Percentiles rank a stretch among this genome's conserved stretches.
These are phyloP conservation scores for Cepaea hortensis DNA, from an alignment of 2,888 invertebrate genomes.

Conservation along the genomic window DNA sequence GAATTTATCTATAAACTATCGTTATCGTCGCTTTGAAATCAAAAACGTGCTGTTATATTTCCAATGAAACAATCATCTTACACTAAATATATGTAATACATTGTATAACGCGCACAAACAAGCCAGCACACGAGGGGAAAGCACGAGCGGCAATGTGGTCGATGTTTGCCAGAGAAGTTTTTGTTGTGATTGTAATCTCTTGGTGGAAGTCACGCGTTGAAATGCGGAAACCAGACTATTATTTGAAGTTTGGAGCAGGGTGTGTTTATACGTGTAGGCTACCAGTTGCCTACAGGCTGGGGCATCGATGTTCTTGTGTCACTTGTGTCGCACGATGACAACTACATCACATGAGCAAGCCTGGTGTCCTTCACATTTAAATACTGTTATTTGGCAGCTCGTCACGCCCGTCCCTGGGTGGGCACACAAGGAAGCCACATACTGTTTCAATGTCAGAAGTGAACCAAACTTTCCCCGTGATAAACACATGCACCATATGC, in stretches of 20 bases:
- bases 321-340: too few species aligned
- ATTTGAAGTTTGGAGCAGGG: constrained; percentile 14
- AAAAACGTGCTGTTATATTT: neutral
- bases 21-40: neutral
- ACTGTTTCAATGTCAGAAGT: too few species aligned
- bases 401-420: too few species aligned
- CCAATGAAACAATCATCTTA: neutral
- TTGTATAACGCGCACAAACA: neutral
- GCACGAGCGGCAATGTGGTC: neutral
- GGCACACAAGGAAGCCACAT: too few species aligned
- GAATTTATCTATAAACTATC: neutral
- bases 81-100: neutral
- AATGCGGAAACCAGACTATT: neutral
- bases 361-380: neutral
- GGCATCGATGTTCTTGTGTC: neutral
- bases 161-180: neutral
- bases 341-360: too few species aligned
- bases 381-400: neutral
- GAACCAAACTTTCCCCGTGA: too few species aligned
- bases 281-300: neutral
- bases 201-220: neutral
- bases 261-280: constrained; percentile 11
- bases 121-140: neutral
- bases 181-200: neutral
- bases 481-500: too few species aligned